phyloP scores from a whole-genome alignment of 2,888 invertebrate genomes.

The Hypomecis punctinalis region DNA sequence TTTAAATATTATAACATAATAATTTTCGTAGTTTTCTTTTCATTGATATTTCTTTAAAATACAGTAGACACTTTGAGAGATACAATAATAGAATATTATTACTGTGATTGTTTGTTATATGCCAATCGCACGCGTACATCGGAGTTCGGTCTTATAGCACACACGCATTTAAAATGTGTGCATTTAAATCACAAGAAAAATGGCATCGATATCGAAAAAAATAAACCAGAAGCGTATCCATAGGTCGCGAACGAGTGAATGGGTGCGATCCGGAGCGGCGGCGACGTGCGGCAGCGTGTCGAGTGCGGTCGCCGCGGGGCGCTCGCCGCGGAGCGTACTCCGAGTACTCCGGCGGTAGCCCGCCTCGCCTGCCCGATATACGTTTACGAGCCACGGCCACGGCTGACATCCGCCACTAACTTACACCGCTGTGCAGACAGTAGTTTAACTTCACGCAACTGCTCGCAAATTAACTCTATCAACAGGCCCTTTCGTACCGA shows the following conservation, averaged over 20 bases:
- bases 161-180: too few species aligned
- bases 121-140: too few species aligned
- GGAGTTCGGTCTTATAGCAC: too few species aligned
- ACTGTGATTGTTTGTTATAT: not conserved
- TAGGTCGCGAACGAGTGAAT: constrained; percentile 68
- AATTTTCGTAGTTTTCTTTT: too few species aligned
- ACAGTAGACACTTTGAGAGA: too few species aligned
- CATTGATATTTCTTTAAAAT: too few species aligned
- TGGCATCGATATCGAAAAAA: constrained; percentile 12
- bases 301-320: constrained; percentile 84
- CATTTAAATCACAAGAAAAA: not conserved
- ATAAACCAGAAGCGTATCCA: constrained; percentile 56
- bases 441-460: constrained; percentile 51
- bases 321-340: constrained; percentile 46
- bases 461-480: not conserved
- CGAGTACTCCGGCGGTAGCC: constrained; percentile 62
- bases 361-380: constrained; percentile 68
- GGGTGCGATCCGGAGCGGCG: constrained; percentile 82
- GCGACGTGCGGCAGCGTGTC: constrained; percentile 82
- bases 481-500: not conserved
- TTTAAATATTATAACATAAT: too few species aligned
- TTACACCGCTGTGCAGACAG: constrained; percentile 37
- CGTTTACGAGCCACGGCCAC: constrained; percentile 74
- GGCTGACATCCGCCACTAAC: constrained; percentile 65
- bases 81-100: too few species aligned